These are phyloP conservation scores for Cecidostiba fungosa DNA, from an alignment of 2,888 invertebrate genomes.

Conservation along the genomic window DNA sequence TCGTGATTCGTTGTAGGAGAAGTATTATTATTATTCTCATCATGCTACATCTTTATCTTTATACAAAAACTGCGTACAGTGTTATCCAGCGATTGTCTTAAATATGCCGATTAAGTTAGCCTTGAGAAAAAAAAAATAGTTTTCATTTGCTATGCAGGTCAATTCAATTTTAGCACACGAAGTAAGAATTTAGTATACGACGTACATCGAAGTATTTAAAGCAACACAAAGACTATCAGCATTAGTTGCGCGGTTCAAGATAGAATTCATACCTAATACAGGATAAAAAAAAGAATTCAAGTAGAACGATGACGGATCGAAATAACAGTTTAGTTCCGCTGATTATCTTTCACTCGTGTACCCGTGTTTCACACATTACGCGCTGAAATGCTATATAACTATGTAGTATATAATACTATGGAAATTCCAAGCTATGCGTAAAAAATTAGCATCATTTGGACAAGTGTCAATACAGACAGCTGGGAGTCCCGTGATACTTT, in stretches of 20 bases:
- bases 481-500: constrained; percentile 21
- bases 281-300: too few relatives aligned
- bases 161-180: not conserved
- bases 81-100: not conserved
- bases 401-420: not conserved
- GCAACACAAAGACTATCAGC: not conserved
- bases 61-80: too few relatives aligned
- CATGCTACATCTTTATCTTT: too few relatives aligned
- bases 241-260: too few relatives aligned
- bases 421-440: not conserved
- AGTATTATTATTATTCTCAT: too few relatives aligned
- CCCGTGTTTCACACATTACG: too few relatives aligned
- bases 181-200: not conserved
- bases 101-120: not conserved
- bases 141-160: not conserved
- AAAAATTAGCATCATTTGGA: constrained; percentile 22
- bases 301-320: too few relatives aligned
- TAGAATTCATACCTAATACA: too few relatives aligned
- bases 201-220: not conserved
- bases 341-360: too few relatives aligned
- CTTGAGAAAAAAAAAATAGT: not conserved
- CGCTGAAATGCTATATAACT: too few relatives aligned
- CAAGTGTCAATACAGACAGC: constrained; percentile 37
- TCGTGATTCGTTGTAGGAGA: not conserved
- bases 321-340: too few relatives aligned